These are phyloP conservation scores for Lasioglossum leucozonium DNA, from an alignment of 2,888 invertebrate species.

Conservation along the genomic window DNA sequence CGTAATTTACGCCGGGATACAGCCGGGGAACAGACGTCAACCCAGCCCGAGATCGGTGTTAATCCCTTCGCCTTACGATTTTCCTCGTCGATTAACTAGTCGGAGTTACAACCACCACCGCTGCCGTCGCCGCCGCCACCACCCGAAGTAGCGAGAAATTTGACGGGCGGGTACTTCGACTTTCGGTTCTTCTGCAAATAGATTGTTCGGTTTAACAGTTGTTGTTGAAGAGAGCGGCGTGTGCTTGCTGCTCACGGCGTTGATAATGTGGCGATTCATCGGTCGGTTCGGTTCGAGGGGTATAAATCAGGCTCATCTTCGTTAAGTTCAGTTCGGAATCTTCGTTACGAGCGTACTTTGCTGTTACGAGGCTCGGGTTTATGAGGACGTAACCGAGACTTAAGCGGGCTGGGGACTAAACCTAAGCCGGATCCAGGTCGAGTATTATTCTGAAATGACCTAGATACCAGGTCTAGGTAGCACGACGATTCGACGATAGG, in stretches of 20 bases:
- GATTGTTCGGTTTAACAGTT: neutral
- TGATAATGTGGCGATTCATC: neutral
- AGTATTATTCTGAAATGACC: constrained; percentile 5
- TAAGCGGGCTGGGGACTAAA: neutral
- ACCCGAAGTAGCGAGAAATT: neutral
- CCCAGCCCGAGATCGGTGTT: neutral
- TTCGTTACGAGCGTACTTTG: constrained; percentile 9
- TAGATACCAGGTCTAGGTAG: neutral
- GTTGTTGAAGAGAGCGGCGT: neutral
- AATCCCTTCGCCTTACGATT: constrained; percentile 4
- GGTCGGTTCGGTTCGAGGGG: neutral
- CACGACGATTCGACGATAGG: neutral
- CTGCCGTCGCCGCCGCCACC: fast-evolving
- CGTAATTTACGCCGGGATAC: constrained; percentile 54
- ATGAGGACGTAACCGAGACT: constrained; percentile 6
- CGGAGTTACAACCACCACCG: neutral
- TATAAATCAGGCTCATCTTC: constrained; percentile 4
- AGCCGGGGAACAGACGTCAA: neutral
- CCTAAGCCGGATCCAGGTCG: neutral
- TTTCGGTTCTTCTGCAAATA: neutral
- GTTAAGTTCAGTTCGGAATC: neutral
- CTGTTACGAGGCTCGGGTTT: constrained; percentile 4
- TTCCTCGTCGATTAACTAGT: neutral
- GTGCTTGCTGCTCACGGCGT: neutral
- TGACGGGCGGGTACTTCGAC: neutral